These are phyloP conservation scores for Cyaniris semiargus DNA, from an alignment of 2,888 invertebrate genomes.

Conservation along the genomic window DNA sequence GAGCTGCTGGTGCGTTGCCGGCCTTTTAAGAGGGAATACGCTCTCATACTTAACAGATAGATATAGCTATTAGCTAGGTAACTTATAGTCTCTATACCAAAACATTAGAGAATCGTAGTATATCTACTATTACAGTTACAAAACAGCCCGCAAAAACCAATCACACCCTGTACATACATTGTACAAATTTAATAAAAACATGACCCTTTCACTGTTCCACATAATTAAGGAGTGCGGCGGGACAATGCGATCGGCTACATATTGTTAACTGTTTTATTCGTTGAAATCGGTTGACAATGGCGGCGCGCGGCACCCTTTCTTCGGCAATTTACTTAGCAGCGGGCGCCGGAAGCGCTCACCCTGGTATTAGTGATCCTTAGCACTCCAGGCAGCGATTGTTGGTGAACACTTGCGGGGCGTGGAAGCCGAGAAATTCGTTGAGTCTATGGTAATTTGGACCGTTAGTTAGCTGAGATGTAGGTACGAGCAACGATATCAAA, in stretches of 20 bases:
- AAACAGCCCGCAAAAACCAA: not conserved
- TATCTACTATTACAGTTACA: no score
- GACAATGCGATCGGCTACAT: slow-evolving; percentile 76
- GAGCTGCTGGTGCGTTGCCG: no score
- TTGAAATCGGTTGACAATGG: slow-evolving; percentile 78
- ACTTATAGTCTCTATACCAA: no score
- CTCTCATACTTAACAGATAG: no score
- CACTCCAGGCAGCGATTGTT: slow-evolving; percentile 70
- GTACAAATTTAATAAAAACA: slow-evolving; percentile 77
- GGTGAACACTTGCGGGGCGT: slow-evolving; percentile 67
- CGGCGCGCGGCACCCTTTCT: slow-evolving; percentile 72
- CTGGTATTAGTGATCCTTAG: slow-evolving; percentile 70
- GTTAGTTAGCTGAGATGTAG: not conserved
- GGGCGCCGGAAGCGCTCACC: slow-evolving; percentile 73
- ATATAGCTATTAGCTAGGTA: no score
- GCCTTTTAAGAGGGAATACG: no score
- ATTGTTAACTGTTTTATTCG: slow-evolving; percentile 74
- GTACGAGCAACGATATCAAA: no score
- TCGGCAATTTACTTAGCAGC: slow-evolving; percentile 75
- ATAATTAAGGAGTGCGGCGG: slow-evolving; percentile 76
- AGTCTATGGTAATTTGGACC: slow-evolving; percentile 23
- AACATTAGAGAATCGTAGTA: no score
- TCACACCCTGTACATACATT: slow-evolving; percentile 59
- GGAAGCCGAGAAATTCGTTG: slow-evolving; percentile 44
- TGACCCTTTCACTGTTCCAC: slow-evolving; percentile 78